Base-by-base conservation (phyloP, 2,797 vertebrate genomes). In the Sebastes vulpes region DNA sequence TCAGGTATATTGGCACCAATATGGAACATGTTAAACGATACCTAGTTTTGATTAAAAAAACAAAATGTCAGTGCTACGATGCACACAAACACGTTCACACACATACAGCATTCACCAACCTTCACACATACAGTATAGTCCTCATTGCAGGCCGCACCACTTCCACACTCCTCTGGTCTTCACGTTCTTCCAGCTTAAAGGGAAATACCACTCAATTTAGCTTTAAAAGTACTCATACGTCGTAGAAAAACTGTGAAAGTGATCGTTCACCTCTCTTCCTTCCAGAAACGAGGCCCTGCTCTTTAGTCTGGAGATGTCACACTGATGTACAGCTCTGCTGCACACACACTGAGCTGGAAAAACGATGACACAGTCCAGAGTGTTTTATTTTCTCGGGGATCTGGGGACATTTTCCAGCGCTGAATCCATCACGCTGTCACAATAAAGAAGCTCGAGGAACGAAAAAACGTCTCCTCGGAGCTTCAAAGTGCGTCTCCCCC, bases 331-430 rank as follows among this genome's bases (percentile, higher is more conserved):
- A 84, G 83, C 85, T 87, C 80, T 14, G 42, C 74, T 50, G 84
- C 74, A 32, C 79, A 72, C 59, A 25, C 77, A 32, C 81, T 0
- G 71, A 82, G 80, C 84, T 91, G 89, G 89, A 90, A 93, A 92
- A 89, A 83, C 65, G 29, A 86, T 86, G 91, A 91, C 77, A 84
- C 84, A 79, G 84, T 83, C 89, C 86, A 91, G 86, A 89, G 89
- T 89, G 89, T 92, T 93, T 92, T 91, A 89, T 90, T 92, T 92
- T 93, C 91, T 84, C 16, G 9, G 88, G 89, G 88, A 87, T 82
- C 77, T 10, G 76, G 91, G 91, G 92, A 91, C 91, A 87, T 88
- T 93, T 92, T 93, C 91, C 90, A 82, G 67, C 42, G 32, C 79
- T 56, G 85, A 93, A 90, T 93, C 86, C 86, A 92, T 92, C 92